These are phyloP conservation scores for Phainopepla nitens DNA, from an alignment of 2,113 vertebrate genomes.

Conservation along the genomic window DNA sequence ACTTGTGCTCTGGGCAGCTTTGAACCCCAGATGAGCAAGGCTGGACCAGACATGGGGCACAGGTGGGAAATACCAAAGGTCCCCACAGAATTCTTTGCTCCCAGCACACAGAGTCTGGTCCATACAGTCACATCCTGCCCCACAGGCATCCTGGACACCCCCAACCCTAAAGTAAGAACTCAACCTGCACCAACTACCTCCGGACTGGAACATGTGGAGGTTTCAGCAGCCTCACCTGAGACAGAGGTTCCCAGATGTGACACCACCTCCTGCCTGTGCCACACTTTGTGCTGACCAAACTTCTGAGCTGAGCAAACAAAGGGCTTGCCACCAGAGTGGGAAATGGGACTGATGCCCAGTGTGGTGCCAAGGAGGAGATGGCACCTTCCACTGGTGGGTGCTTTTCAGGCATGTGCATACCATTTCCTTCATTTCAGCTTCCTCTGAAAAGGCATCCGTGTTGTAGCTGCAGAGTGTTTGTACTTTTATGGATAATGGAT, in stretches of 20 bases:
- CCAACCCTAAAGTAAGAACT: background rate
- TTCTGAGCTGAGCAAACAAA: background rate
- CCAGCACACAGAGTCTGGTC: background rate
- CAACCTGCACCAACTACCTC: background rate
- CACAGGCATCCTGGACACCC: background rate
- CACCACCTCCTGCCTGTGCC: background rate
- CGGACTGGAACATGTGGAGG: accelerated
- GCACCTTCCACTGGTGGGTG: background rate
- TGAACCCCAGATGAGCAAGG: background rate
- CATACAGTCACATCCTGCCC: background rate
- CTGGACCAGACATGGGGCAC: background rate
- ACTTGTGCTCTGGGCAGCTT: background rate
- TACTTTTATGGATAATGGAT: background rate
- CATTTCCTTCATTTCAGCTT: background rate
- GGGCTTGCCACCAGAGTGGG: background rate
- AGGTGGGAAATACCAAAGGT: background rate
- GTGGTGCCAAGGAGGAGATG: background rate
- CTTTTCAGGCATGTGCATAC: background rate
- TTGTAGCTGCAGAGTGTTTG: background rate
- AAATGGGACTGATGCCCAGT: accelerated
- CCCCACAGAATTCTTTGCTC: background rate
- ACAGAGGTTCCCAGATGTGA: background rate
- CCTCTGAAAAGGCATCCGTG: background rate
- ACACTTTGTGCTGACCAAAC: background rate
- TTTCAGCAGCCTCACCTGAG: background rate